Base-by-base conservation (phyloP, 2,797 vertebrate genomes). In the Neopelma chrysocephalum region DNA sequence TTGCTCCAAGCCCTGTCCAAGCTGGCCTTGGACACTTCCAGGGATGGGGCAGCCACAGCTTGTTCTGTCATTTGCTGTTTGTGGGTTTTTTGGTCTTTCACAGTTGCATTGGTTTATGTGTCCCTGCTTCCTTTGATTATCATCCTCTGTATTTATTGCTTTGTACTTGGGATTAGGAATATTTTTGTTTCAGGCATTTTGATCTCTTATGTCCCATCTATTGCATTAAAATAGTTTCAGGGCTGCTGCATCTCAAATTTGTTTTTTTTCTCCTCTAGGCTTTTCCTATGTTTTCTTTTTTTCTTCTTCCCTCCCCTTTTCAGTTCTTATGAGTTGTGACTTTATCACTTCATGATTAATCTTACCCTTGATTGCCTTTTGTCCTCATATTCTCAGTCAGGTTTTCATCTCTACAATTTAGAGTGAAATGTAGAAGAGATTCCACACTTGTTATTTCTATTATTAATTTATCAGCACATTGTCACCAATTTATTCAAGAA, bases 271-370 rank as follows among this genome's bases (percentile, higher is more conserved):
- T 84, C 22, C 14, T 92, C 11, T 56, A 40, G 25, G 29, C 26
- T 42, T 60, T 54, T 38, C 45, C 65, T 19, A 1, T 40, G 15
- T 70, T 87, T 69, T 45, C 54, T 65, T 93, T 66, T 26, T 60
- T 38, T 26, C 22, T 85, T 34, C n/a, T 17, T 76, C 45, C 43
- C 26, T 82, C 13, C 12, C 20, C 14, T 43, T 87, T 88, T 80
- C 5, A n/a, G 78, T 83, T 70, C 65, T 53, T 23, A 15, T 0
- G 14, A 72, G 58, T 43, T 76, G 38, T 58, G 82, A 65, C 73
- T 77, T 91, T 51, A 56, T 88, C 76, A 60, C 61, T 56, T 83
- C 12, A 15, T 75, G 61, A 76, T 72, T 88, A 45, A 77, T 90
- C 72, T 90, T 83, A 64, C 61, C 38, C 66, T 68, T 5, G 12